Conservation (phyloP, 92 coral and sea anemone species). For the Porites lobata region DNA sequence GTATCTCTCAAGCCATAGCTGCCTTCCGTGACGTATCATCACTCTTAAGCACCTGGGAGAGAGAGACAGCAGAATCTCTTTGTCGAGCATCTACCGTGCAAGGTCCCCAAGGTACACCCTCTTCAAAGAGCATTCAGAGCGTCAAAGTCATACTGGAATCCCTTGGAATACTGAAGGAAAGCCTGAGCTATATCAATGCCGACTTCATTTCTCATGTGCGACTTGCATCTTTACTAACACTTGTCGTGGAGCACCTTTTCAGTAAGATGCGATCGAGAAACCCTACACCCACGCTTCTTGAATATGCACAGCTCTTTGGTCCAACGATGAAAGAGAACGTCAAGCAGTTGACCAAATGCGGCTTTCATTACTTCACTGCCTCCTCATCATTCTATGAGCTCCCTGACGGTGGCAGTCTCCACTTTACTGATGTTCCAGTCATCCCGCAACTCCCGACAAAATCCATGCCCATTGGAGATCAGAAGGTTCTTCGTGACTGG, state of each 20-base stretch:
- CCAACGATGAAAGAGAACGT: constrained; percentile 57
- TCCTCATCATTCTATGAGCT: constrained; percentile 46
- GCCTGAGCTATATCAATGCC: constrained; percentile 35
- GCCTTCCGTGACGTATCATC: constrained; percentile 44
- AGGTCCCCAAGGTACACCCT: constrained; percentile 61
- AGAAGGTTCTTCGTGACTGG: constrained; percentile 58
- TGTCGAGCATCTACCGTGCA: constrained; percentile 47
- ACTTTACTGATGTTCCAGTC: constrained; percentile 44
- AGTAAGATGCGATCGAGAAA: constrained; percentile 61
- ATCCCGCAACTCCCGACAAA: constrained; percentile 47
- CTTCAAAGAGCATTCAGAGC: constrained; percentile 50
- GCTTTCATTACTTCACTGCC: constrained; percentile 59
- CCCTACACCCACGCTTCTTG: constrained; percentile 60
- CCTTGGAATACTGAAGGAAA: constrained; percentile 24
- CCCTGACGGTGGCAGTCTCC: constrained; percentile 40
- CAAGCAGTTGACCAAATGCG: constrained; percentile 51
- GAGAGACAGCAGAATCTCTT: constrained; percentile 28
- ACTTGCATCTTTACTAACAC: constrained; percentile 54
- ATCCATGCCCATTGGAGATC: constrained; percentile 33
- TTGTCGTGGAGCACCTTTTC: constrained; percentile 62
- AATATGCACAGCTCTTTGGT: constrained; percentile 57
- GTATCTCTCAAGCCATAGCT: constrained; percentile 22
- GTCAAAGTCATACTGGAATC: constrained; percentile 39
- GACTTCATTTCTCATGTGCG: constrained; percentile 27
- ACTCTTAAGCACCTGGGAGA: constrained; percentile 41